Percentiles rank a stretch among this genome's conserved stretches.
These are phyloP conservation scores for Falco berigora DNA, from an alignment of 2,797 vertebrate species.

Conservation along the genomic window DNA sequence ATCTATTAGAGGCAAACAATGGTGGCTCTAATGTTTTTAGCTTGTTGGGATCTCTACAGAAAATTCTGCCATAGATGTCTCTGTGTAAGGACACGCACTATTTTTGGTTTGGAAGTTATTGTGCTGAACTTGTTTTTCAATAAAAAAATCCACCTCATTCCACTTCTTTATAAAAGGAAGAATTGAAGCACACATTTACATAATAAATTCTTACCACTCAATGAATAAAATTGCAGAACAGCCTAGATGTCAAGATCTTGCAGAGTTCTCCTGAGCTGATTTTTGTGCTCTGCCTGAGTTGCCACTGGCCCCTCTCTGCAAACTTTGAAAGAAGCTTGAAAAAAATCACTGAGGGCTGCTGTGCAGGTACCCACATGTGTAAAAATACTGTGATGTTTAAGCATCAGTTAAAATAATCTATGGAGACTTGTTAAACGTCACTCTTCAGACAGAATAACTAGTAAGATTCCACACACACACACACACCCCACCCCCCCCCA, in stretches of 20 bases:
- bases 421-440: neutral
- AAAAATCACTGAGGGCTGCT: neutral
- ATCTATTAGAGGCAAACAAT: neutral
- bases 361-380: neutral
- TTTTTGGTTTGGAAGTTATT: neutral
- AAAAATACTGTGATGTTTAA: slow-evolving; percentile 6
- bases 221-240: neutral
- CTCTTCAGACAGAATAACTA: neutral
- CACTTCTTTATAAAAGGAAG: neutral
- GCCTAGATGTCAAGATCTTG: neutral
- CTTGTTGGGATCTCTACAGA: neutral
- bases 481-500: no score
- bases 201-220: neutral
- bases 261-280: neutral
- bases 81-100: neutral
- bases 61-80: neutral
- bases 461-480: neutral
- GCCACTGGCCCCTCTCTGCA: neutral
- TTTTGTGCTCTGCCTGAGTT: neutral
- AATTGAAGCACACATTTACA: neutral
- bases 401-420: neutral
- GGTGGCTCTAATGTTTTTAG: neutral
- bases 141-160: neutral
- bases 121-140: neutral
- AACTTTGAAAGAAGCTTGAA: neutral